phyloP scores from a whole-genome alignment of 1,140 invertebrate species.

The Drosophila kanapiae region DNA sequence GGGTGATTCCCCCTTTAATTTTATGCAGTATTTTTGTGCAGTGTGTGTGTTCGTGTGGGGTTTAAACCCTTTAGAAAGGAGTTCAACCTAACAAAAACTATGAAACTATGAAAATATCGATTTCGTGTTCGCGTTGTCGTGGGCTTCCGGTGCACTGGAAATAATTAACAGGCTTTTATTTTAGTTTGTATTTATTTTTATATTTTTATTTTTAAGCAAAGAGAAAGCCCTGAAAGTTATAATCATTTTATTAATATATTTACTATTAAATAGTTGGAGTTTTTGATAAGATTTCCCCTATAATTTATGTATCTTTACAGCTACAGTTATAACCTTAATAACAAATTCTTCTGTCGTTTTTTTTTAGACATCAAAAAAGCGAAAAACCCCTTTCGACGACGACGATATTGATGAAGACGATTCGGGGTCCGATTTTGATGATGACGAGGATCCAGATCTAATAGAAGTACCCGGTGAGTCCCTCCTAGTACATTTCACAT shows the following conservation, averaged over 20 bases:
- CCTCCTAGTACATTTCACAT: neutral
- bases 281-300: neutral
- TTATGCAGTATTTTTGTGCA: neutral
- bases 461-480: conserved; percentile 93
- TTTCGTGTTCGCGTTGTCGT: conserved; percentile 27
- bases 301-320: neutral
- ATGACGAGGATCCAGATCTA: conserved; percentile 95
- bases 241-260: neutral
- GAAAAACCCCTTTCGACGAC: conserved; percentile 67
- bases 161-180: neutral
- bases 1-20: conserved; percentile 34
- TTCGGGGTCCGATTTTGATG: conserved; percentile 93
- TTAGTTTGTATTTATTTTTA: neutral
- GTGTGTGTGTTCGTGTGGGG: neutral
- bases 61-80: neutral
- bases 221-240: neutral
- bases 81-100: conserved; percentile 6
- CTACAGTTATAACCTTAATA: neutral
- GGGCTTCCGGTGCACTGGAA: conserved; percentile 9
- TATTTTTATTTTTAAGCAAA: neutral
- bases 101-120: conserved; percentile 42
- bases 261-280: too few species aligned
- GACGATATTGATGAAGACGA: conserved; percentile 87
- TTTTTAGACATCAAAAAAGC: conserved; percentile 75
- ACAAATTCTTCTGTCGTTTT: neutral